Evolutionary conservation across 2,888 invertebrate species (phyloP).

Genomic region (Drosophila mulleri): DNA sequence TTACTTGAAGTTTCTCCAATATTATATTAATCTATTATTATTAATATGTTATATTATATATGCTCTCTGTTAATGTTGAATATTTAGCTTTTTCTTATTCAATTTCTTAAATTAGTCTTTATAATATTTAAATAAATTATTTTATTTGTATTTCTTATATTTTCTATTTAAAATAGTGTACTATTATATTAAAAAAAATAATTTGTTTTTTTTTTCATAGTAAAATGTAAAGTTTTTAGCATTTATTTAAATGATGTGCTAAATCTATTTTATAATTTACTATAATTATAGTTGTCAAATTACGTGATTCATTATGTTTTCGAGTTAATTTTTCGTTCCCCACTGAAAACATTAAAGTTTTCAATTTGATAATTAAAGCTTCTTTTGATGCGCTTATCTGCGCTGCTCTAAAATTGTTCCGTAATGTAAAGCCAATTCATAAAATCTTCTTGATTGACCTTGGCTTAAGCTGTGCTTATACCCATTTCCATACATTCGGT

Average conservation of each 20-base stretch:
- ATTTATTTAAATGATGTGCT: background rate
- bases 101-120: too few species aligned
- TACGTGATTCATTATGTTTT: too few species aligned
- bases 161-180: too few species aligned
- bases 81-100: too few species aligned
- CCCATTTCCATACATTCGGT: slow-evolving; percentile 33
- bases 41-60: background rate
- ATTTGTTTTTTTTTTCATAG: too few species aligned
- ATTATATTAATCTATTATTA: background rate
- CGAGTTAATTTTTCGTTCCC: too few species aligned
- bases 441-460: slow-evolving; percentile 27
- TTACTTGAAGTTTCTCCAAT: background rate
- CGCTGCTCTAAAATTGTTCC: slow-evolving; percentile 1
- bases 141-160: too few species aligned
- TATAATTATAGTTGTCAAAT: background rate
- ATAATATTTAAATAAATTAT: too few species aligned
- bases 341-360: background rate
- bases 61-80: background rate
- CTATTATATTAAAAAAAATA: too few species aligned
- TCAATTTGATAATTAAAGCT: background rate
- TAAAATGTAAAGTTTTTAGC: too few species aligned
- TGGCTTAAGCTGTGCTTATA: slow-evolving; percentile 3
- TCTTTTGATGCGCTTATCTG: background rate
- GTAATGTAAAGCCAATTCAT: background rate
- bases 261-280: background rate